phyloP scores from a whole-genome alignment of 2,797 vertebrate genomes.

The Carapus acus region DNA sequence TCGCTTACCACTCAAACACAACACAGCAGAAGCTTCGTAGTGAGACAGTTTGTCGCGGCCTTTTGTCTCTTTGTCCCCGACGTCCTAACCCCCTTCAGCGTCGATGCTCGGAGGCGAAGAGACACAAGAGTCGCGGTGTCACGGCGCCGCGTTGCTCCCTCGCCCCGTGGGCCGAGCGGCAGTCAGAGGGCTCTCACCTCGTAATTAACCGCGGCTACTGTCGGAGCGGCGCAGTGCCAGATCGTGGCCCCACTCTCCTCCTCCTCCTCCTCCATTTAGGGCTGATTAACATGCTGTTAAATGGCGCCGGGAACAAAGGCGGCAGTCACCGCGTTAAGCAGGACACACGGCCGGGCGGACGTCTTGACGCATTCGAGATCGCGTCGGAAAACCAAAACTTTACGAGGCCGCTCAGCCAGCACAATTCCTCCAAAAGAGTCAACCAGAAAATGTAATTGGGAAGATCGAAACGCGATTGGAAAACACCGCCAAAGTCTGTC shows the following conservation, averaged over 20 bases:
- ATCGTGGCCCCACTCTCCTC: constrained; percentile 1
- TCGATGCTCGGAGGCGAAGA: not conserved
- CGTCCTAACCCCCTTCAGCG: not conserved
- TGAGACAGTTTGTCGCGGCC: constrained; percentile 7
- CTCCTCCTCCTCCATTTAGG: not conserved
- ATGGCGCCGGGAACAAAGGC: not conserved
- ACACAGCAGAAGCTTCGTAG: not conserved
- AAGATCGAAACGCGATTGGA: no score
- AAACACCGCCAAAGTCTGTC: no score
- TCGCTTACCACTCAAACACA: constrained; percentile 3
- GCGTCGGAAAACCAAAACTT: constrained; percentile 4
- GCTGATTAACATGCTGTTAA: constrained; percentile 5
- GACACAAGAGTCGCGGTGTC: not conserved
- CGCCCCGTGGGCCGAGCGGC: not conserved
- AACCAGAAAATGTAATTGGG: no score
- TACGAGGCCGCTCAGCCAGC: no score
- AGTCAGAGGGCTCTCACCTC: constrained; percentile 1
- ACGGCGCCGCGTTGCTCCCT: constrained; percentile 4
- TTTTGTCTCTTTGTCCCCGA: not conserved
- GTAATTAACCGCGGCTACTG: constrained; percentile 8
- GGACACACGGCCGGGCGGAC: not conserved
- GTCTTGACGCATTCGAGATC: not conserved
- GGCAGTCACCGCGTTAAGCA: no score
- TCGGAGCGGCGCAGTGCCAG: not conserved
- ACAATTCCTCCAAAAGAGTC: no score